Base-by-base conservation (phyloP, 53 echinoderm and acorn worm species). In the Hippasteria phrygiana region DNA sequence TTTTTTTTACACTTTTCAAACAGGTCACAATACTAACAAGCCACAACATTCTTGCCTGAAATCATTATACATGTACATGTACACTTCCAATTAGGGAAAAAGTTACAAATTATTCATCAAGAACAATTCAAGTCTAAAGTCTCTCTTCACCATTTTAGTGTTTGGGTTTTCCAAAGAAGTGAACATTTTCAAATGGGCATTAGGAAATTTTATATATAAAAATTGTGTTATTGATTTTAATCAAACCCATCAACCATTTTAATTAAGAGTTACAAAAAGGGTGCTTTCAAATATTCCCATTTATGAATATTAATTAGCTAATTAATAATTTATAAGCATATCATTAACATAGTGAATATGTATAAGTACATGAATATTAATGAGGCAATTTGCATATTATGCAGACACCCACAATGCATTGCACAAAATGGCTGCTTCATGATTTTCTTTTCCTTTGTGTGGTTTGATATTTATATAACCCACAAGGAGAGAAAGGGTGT, bases 311-410 rank as follows among this genome's bases (percentile, higher is more conserved):
- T 78, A 77, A 89, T 89, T 45, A 37, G 37, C 28, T 66, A 29
- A 89, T 89, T 78, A 89, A 89, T 89, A 62, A 89, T 89, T 89
- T 79, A 89, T 89, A 63, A 77, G 28, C 83, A 63, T 63, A 20
- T 76, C 7, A 40, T 39, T 36, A 78, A 63, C 14, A 51, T 77
- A 9, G 47, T 83, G 48, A 83, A 83, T 83, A 83, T 83, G 24
- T 14, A 83, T 71, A 31, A 4, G 55, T 14, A 78, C 18, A 78
- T 78, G 31, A 78, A 54, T 78, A 78, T 78, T 78, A 32, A 78
- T 78, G 38, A 53, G 24, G 41, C 36, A 13, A 83, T 83, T 83
- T 83, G 83, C 83, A 83, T 83, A 83, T 39, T 43, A 38, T 47
- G 34, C 83, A 83, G 83, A 83, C 83, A 83, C 83, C 83, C 83